phyloP scores from a whole-genome alignment of 2,113 vertebrate genomes.

The Grantiella picta region DNA sequence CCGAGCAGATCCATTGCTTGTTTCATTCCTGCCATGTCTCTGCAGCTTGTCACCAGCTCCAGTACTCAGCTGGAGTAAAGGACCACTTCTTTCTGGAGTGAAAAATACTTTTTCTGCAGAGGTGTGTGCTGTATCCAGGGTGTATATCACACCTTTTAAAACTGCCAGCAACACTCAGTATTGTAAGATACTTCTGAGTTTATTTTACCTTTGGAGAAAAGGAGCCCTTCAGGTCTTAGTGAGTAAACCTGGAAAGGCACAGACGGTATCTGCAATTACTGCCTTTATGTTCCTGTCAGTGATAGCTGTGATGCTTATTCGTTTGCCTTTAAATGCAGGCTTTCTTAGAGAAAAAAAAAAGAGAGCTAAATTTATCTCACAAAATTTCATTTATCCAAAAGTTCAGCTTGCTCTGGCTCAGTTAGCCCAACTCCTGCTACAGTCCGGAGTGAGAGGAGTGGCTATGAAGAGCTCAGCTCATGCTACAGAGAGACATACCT shows the following conservation, averaged over 20 bases:
- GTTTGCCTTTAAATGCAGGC: not conserved
- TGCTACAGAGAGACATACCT: not conserved
- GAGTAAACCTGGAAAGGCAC: not conserved
- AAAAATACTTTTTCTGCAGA: not conserved
- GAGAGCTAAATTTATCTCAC: not conserved
- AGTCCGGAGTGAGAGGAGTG: not conserved
- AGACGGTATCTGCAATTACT: not conserved
- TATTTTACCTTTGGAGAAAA: conserved; percentile 1
- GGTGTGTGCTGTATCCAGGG: not conserved
- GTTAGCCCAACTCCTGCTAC: not conserved
- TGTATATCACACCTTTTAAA: not conserved
- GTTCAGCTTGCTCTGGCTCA: not conserved
- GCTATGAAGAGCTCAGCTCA: not conserved
- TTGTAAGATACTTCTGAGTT: not conserved
- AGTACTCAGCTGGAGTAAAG: not conserved
- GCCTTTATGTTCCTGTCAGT: not conserved
- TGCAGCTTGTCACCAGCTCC: not conserved
- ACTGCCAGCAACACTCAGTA: not conserved
- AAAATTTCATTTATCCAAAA: not conserved
- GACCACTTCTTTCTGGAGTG: not conserved
- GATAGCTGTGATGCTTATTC: not conserved
- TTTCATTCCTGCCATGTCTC: not conserved
- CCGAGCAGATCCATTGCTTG: fast-evolving
- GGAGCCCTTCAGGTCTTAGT: not conserved
- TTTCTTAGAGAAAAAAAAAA: not conserved